These are phyloP conservation scores for Alouatta palliata DNA, from an alignment of 2,113 vertebrate genomes.

Conservation along the genomic window DNA sequence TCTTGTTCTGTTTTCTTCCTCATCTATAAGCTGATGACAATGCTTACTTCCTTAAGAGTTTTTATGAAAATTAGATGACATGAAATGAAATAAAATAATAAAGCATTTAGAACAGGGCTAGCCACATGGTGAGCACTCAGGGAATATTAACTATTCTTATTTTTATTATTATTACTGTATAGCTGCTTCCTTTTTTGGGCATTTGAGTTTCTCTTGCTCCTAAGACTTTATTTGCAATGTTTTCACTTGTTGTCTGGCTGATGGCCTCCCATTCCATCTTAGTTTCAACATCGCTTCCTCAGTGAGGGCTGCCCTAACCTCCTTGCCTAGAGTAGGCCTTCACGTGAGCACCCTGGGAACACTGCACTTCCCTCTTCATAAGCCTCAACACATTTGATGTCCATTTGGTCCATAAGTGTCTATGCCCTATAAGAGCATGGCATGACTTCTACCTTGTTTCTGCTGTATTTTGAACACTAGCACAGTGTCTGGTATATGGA, in stretches of 20 bases:
- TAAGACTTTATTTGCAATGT: neutral
- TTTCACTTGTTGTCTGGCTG: neutral
- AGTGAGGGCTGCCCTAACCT: neutral
- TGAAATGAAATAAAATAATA: slow-evolving; percentile 18
- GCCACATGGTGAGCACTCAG: neutral
- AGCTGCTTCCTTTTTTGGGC: neutral
- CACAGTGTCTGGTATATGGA: neutral
- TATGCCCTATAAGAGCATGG: neutral
- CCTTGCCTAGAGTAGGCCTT: neutral
- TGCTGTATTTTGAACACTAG: neutral
- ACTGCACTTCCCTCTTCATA: neutral
- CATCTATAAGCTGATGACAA: neutral
- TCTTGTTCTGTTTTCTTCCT: neutral
- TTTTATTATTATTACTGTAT: neutral
- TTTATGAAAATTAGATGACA: neutral
- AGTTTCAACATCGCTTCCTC: neutral
- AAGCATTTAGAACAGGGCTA: neutral
- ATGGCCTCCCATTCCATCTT: neutral
- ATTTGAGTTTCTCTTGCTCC: neutral
- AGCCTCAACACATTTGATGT: neutral
- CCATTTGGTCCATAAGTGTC: neutral
- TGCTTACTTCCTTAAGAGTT: neutral
- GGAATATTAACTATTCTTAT: neutral
- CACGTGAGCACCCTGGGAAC: neutral
- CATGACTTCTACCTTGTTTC: neutral